phyloP scores from a whole-genome alignment of 2,797 vertebrate genomes.

The Calcarius lapponicus region DNA sequence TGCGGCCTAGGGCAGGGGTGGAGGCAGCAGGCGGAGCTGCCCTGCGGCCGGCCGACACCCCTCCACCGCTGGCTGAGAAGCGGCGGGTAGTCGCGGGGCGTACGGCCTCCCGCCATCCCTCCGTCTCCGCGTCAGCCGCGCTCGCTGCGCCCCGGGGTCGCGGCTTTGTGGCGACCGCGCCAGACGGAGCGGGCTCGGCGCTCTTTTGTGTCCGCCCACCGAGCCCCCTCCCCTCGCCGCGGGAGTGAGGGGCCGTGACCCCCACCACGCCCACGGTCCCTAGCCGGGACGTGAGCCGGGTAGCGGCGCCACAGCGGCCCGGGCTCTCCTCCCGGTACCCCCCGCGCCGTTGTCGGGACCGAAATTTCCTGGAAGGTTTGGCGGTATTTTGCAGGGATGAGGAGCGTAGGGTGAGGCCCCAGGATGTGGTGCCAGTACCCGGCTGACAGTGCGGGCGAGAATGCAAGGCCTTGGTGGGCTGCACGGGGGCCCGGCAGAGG shows the following conservation, averaged over 20 bases:
- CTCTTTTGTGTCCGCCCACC: neutral
- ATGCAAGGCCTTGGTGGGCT: neutral
- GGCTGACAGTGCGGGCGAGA: neutral
- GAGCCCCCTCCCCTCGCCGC: neutral
- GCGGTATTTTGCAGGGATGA: neutral
- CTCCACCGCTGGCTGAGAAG: neutral
- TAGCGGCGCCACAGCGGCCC: neutral
- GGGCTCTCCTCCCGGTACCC: accelerated
- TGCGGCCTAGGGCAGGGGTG: constrained; percentile 3
- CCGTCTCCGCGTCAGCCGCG: neutral
- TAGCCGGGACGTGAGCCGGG: neutral
- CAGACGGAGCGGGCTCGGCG: neutral
- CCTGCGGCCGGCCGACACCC: neutral
- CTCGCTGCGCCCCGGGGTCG: neutral
- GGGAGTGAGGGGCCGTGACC: neutral
- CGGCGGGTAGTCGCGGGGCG: neutral
- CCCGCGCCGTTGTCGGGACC: neutral
- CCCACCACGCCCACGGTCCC: neutral
- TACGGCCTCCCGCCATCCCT: neutral
- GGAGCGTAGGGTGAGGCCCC: neutral
- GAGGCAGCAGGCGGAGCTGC: neutral
- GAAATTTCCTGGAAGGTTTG: neutral
- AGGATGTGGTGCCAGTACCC: neutral
- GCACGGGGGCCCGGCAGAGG: neutral
- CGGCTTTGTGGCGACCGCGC: neutral